Evolutionary conservation across 2,888 invertebrate species (phyloP).

Genomic region (Pachymerium ferrugineum): DNA sequence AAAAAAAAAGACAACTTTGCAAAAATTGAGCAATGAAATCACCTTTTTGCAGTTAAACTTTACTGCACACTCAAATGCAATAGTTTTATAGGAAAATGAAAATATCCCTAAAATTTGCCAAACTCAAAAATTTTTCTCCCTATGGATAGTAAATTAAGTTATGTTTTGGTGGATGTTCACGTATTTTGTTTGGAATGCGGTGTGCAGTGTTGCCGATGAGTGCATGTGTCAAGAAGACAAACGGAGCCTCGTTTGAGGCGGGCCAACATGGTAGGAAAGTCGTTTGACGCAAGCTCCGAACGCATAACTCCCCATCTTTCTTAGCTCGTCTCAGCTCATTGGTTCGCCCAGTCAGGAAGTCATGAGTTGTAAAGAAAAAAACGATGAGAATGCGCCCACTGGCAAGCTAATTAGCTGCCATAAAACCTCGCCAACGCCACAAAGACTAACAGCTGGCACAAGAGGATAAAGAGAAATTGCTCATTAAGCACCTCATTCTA

Average conservation of each 20-base stretch:
- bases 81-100: too few relatives aligned
- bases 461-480: slow-evolving; percentile 4
- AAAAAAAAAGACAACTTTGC: too few relatives aligned
- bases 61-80: too few relatives aligned
- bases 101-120: too few relatives aligned
- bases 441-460: slow-evolving; percentile 5
- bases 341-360: slow-evolving; percentile 1
- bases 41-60: too few relatives aligned
- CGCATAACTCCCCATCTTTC: slow-evolving; percentile 14
- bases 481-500: neutral
- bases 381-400: neutral
- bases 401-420: slow-evolving; percentile 14
- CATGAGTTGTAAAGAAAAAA: too few relatives aligned
- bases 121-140: too few relatives aligned
- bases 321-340: slow-evolving; percentile 5
- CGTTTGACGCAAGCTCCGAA: slow-evolving; percentile 13
- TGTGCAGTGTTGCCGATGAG: slow-evolving; percentile 12
- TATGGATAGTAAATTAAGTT: neutral
- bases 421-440: neutral
- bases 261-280: neutral
- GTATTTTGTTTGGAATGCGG: neutral
- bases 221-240: slow-evolving; percentile 14
- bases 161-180: too few relatives aligned
- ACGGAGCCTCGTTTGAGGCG: slow-evolving; percentile 2
- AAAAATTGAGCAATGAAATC: too few relatives aligned